These are phyloP conservation scores for Periophthalmus magnuspinnatus DNA, from an alignment of 2,797 vertebrate genomes.

Conservation along the genomic window DNA sequence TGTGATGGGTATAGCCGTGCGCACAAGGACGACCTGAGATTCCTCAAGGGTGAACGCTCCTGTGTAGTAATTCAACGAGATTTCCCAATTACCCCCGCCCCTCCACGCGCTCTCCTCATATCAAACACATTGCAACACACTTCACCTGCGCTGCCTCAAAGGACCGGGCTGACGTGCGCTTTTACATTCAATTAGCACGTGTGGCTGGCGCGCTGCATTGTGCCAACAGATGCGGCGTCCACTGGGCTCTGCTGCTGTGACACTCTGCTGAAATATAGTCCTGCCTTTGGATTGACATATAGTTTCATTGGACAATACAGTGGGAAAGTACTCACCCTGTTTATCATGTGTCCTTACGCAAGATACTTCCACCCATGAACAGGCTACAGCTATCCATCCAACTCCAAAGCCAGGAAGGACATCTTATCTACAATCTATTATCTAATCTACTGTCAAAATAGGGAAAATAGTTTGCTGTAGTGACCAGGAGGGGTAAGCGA, in stretches of 20 bases:
- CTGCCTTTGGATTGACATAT: no score
- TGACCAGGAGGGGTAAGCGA: no score
- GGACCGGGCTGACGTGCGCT: constrained; percentile 13
- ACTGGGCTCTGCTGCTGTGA: background rate
- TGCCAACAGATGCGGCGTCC: background rate
- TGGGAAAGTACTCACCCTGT: no score
- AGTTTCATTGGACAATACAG: no score
- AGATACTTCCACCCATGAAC: no score
- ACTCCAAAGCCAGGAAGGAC: no score
- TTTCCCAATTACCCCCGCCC: constrained; percentile 39
- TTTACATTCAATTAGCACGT: background rate
- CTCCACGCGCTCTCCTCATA: constrained; percentile 1
- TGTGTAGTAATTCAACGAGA: constrained; percentile 56
- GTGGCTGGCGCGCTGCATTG: background rate
- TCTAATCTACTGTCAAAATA: no score
- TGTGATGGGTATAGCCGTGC: constrained; percentile 46
- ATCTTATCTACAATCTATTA: no score
- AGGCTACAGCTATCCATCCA: no score
- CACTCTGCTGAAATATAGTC: background rate
- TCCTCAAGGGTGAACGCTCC: constrained; percentile 72
- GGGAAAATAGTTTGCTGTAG: no score
- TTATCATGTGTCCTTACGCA: no score
- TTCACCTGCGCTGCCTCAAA: constrained; percentile 43
- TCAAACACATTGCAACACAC: constrained; percentile 37
- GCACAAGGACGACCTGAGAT: constrained; percentile 75